These are phyloP conservation scores for Merluccius polli DNA, from an alignment of 2,797 vertebrate species.

Conservation along the genomic window DNA sequence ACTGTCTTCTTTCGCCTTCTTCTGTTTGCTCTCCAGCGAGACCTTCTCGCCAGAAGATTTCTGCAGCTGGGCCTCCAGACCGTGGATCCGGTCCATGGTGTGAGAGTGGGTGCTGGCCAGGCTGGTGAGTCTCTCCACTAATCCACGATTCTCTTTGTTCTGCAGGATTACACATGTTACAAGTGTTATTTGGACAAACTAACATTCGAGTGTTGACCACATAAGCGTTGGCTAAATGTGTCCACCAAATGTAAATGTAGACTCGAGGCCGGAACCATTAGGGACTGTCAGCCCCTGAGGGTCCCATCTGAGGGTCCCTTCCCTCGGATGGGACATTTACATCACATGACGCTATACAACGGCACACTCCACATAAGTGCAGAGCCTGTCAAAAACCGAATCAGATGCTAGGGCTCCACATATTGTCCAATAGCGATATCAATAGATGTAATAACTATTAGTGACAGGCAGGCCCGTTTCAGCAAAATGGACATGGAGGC, in stretches of 20 bases:
- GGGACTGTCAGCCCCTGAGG: not conserved
- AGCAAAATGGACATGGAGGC: too few relatives aligned
- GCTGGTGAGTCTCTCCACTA: conserved; percentile 85
- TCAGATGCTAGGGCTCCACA: not conserved
- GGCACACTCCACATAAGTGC: too few relatives aligned
- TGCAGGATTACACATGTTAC: conserved; percentile 41
- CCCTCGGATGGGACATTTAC: too few relatives aligned
- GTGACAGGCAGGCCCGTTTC: too few relatives aligned
- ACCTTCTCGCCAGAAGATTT: conserved; percentile 72
- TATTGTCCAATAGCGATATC: not conserved
- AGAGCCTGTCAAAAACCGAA: too few relatives aligned
- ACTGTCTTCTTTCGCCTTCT: conserved; percentile 72
- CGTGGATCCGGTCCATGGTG: conserved; percentile 78
- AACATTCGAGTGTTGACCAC: not conserved
- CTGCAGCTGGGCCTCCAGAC: conserved; percentile 78
- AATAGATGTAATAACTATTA: too few relatives aligned
- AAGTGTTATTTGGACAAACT: not conserved
- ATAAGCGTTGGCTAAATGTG: not conserved
- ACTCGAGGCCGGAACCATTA: not conserved
- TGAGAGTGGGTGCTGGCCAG: conserved; percentile 76
- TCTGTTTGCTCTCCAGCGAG: conserved; percentile 74
- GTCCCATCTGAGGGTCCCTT: too few relatives aligned
- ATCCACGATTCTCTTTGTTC: conserved; percentile 86
- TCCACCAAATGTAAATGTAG: not conserved
- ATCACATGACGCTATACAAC: not conserved